Evolutionary conservation across 2,888 invertebrate genomes (phyloP), one percentile per base, ranked within the genome.

Genomic region (Balanococcus diminutus): DNA sequence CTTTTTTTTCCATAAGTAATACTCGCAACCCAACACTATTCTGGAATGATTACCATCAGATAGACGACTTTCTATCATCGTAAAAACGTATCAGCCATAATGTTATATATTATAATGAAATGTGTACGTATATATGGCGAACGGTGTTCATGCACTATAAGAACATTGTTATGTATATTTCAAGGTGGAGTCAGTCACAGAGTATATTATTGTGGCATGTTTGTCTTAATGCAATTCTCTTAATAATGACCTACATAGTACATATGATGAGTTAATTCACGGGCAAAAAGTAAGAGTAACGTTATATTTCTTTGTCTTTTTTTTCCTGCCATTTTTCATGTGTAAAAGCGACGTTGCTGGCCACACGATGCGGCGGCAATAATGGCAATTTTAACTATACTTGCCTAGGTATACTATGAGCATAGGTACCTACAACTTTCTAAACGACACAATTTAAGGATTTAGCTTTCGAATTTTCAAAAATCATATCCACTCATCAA

Each of bases 251-350:
- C 84, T 67, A 84, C 84, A 84, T 84, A 56, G 36, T 42, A 11
- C 36, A 82, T 32, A 67, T 61, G 61, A 36, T 31, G 84, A 84
- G 84, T 84, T 67, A 84, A 67, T 84, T 84, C 84, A 61, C 84
- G 84, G 61, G 61, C 84, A 84, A 84, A 67, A 84, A 84, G 84
- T 84, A 84, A 84, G 84, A 84, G 84, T 67, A 79, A 79, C 36
- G 36, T 79, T 79, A 79, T 79, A 36, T 79, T 36, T 79, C 75
- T 79, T 79, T 79, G 75, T 79, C 75, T 79, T 79, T 79, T 79
- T 79, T 36, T 79, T 36, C n/a, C 72, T 67, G 67, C 75, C 75
- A 79, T 32, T 79, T 79, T 79, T 79, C 75, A 79, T 79, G 19
- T 36, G 32, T 31, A 79, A 19, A 79, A 19, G 19, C 75, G 36